Evolutionary conservation across 1,140 invertebrate genomes (phyloP).

Genomic region (Aphelinus certus): DNA sequence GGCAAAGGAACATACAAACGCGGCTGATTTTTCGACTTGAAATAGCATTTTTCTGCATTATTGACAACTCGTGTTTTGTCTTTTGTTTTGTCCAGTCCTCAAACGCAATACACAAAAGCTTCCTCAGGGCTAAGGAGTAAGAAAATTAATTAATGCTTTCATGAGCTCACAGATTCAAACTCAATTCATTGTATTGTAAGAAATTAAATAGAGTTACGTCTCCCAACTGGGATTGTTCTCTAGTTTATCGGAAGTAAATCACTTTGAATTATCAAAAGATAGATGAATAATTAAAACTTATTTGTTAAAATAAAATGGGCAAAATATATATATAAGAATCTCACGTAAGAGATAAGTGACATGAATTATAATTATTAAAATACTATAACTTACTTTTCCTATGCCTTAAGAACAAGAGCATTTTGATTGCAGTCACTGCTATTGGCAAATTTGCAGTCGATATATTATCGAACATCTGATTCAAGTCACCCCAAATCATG

Average conservation of each 20-base stretch:
- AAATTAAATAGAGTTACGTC: not conserved
- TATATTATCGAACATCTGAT: constrained; percentile 32
- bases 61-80: not conserved
- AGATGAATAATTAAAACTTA: too few species aligned
- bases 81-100: constrained; percentile 13
- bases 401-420: constrained; percentile 13
- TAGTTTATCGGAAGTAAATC: too few species aligned
- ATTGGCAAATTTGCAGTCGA: constrained; percentile 37
- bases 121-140: not conserved
- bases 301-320: too few species aligned
- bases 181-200: constrained; percentile 3
- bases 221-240: too few species aligned
- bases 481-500: constrained; percentile 35
- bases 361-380: too few species aligned
- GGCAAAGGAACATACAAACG: not conserved
- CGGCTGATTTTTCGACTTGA: not conserved
- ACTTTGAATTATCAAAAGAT: too few species aligned
- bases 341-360: too few species aligned
- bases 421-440: constrained; percentile 25
- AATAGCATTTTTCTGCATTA: constrained; percentile 12
- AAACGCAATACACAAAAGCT: not conserved
- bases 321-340: too few species aligned
- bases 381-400: constrained; percentile 33
- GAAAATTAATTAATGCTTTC: constrained; percentile 1
- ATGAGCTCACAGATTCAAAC: not conserved